Percentiles rank a stretch among this genome's conserved stretches.
Evolutionary conservation across 92 coral and sea anemone species (phyloP).

Genomic region (Hydrozoanthus gracilis): DNA sequence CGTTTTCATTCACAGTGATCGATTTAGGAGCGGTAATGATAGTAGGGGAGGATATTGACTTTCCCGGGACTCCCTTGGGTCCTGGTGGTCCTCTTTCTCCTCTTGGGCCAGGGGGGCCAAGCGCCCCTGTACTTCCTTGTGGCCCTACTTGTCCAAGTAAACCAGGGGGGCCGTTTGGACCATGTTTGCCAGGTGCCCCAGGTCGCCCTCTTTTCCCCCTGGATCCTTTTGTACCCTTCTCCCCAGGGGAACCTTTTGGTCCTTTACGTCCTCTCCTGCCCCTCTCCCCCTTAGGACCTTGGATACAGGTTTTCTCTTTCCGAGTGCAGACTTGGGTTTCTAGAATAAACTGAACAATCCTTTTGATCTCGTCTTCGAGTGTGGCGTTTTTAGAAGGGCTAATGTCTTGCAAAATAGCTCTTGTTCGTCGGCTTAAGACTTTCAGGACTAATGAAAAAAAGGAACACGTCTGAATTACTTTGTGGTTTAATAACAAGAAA

Average conservation of each 20-base stretch:
- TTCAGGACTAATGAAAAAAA: background rate
- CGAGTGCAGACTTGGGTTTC: conserved; percentile 35
- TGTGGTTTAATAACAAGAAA: no score
- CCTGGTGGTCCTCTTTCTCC: conserved; percentile 71
- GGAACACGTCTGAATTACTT: no score
- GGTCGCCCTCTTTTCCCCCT: conserved; percentile 46
- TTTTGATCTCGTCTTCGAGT: background rate
- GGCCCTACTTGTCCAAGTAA: conserved; percentile 47
- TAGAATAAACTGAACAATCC: conserved; percentile 3
- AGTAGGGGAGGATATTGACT: conserved; percentile 69
- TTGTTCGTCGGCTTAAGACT: background rate
- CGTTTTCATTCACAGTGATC: conserved; percentile 56
- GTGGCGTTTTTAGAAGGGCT: background rate
- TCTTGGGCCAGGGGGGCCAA: conserved; percentile 64
- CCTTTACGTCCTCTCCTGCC: conserved; percentile 47
- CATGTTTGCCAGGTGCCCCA: conserved; percentile 51
- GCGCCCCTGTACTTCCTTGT: conserved; percentile 38
- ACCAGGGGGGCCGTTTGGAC: conserved; percentile 60
- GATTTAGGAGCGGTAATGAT: conserved; percentile 58
- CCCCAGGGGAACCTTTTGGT: conserved; percentile 33
- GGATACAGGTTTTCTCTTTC: conserved; percentile 35
- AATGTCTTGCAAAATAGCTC: background rate
- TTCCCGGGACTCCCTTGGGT: conserved; percentile 70
- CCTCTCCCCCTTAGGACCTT: conserved; percentile 50
- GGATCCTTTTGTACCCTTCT: conserved; percentile 31